These are phyloP conservation scores for Meliscaeva auricollis DNA, from an alignment of 2,888 invertebrate genomes.

Conservation along the genomic window DNA sequence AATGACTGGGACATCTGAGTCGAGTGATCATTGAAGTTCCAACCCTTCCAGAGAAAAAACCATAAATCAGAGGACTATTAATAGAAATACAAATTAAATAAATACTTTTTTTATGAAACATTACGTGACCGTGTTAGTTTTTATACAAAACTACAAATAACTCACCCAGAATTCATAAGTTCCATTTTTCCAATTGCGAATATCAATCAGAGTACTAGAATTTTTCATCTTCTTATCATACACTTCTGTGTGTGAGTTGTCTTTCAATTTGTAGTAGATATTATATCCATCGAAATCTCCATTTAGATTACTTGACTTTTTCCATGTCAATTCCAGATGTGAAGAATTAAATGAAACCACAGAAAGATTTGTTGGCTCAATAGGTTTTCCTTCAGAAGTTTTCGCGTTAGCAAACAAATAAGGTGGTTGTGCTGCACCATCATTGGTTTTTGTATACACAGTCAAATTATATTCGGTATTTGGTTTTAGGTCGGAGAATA, in stretches of 20 bases:
- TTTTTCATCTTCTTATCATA: slow-evolving; percentile 72
- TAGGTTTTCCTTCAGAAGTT: slow-evolving; percentile 90
- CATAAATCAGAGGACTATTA: no score
- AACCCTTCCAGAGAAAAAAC: no score
- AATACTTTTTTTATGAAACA: no score
- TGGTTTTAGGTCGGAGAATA: slow-evolving; percentile 88
- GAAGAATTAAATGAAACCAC: slow-evolving; percentile 88
- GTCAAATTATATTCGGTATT: slow-evolving; percentile 92
- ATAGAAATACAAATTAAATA: no score
- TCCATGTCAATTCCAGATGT: slow-evolving; percentile 89
- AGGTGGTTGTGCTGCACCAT: slow-evolving; percentile 86
- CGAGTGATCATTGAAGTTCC: no score
- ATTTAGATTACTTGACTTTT: slow-evolving; percentile 87
- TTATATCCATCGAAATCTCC: slow-evolving; percentile 88
- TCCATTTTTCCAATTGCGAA: slow-evolving; percentile 73
- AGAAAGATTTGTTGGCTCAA: slow-evolving; percentile 88
- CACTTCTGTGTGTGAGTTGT: slow-evolving; percentile 85
- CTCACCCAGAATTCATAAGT: slow-evolving; percentile 79
- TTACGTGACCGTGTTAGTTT: no score
- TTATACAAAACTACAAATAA: slow-evolving; percentile 10
- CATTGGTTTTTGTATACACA: slow-evolving; percentile 88
- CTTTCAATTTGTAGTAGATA: slow-evolving; percentile 88
- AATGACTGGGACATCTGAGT: no score
- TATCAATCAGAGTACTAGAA: slow-evolving; percentile 34
- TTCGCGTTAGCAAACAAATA: slow-evolving; percentile 86